These are phyloP conservation scores for Rhyzopertha dominica DNA, from an alignment of 1,140 invertebrate species.

Conservation along the genomic window DNA sequence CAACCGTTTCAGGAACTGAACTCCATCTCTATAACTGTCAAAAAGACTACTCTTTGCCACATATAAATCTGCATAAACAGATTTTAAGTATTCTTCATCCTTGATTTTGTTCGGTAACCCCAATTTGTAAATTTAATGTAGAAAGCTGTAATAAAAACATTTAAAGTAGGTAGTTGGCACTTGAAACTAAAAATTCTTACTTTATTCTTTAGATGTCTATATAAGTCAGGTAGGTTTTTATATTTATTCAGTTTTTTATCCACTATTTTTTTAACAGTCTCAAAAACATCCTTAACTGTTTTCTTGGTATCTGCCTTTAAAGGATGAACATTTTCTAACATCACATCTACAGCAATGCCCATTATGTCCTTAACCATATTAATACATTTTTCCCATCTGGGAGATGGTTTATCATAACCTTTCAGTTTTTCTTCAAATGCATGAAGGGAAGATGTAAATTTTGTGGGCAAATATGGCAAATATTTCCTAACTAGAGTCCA, in stretches of 20 bases:
- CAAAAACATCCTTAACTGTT: slow-evolving; percentile 42
- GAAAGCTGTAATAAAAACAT: slow-evolving; percentile 44
- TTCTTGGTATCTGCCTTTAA: slow-evolving; percentile 21
- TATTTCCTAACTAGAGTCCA: slow-evolving; percentile 55
- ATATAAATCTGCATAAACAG: slow-evolving; percentile 47
- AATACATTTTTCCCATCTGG: slow-evolving; percentile 57
- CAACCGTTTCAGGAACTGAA: slow-evolving; percentile 37
- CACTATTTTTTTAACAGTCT: slow-evolving; percentile 33
- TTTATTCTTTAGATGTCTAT: slow-evolving; percentile 45
- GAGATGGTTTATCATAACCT: slow-evolving; percentile 47
- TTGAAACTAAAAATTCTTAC: slow-evolving; percentile 28
- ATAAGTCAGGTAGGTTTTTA: slow-evolving; percentile 32
- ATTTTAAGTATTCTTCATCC: slow-evolving; percentile 44
- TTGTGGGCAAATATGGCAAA: slow-evolving; percentile 53
- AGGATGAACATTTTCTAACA: slow-evolving; percentile 47
- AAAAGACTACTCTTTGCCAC: slow-evolving; percentile 52
- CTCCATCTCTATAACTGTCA: slow-evolving; percentile 46
- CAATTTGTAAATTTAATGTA: slow-evolving; percentile 49
- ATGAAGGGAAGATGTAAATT: slow-evolving; percentile 50
- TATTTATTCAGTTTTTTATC: slow-evolving; percentile 28
- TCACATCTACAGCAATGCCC: slow-evolving; percentile 51
- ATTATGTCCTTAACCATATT: slow-evolving; percentile 50
- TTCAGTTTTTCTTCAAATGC: slow-evolving; percentile 50
- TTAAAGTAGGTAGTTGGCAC: slow-evolving; percentile 8
- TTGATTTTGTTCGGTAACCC: slow-evolving; percentile 48